These are phyloP conservation scores for Rhopalosiphum maidis DNA, from an alignment of 1,140 invertebrate genomes.

Conservation along the genomic window DNA sequence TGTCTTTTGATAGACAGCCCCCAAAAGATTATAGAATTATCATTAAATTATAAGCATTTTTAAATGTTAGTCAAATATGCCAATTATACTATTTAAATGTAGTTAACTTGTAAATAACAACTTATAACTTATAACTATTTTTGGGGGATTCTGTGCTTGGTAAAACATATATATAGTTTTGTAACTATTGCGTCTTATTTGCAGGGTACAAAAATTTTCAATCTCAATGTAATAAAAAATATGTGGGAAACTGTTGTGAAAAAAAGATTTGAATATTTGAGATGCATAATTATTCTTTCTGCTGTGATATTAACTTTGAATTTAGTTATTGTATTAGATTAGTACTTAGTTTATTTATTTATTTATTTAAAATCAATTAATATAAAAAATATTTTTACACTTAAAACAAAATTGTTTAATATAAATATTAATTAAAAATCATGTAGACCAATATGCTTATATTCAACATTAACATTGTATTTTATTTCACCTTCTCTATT, in stretches of 20 bases:
- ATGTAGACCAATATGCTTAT: background rate
- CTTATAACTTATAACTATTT: background rate
- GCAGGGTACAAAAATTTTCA: background rate
- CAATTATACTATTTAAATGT: background rate
- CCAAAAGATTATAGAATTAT: no score
- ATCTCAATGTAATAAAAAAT: background rate
- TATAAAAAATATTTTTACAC: background rate
- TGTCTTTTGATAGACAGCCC: no score
- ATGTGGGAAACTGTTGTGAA: background rate
- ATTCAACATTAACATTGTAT: conserved; percentile 63
- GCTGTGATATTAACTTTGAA: background rate
- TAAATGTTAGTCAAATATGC: background rate
- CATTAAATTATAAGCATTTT: background rate
- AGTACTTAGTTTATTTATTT: background rate
- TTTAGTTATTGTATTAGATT: background rate
- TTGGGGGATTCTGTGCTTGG: background rate
- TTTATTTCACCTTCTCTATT: conserved; percentile 61
- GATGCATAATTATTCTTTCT: background rate
- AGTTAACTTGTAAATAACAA: background rate
- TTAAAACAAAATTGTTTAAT: background rate
- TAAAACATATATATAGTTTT: background rate
- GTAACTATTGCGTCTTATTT: background rate
- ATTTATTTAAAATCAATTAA: background rate
- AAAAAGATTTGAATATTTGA: background rate
- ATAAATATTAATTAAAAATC: background rate